Conservation (phyloP, 2,113 vertebrate genomes). For the Eptesicus fuscus region DNA sequence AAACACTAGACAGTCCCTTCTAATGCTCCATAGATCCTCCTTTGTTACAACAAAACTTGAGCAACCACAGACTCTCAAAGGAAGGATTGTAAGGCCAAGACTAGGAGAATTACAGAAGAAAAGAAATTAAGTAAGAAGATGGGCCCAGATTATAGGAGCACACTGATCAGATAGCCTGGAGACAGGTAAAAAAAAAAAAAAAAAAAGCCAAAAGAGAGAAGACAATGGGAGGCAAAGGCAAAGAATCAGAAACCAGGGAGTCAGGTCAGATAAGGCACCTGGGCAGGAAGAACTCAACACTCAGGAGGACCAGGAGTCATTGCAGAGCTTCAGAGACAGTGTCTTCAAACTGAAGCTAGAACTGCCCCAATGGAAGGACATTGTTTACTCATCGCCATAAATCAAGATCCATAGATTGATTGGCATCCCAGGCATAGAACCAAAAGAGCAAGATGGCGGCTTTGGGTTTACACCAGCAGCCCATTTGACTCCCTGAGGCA, state of each 20-base stretch:
- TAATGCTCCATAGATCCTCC: background rate
- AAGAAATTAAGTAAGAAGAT: background rate
- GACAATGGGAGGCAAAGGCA: background rate
- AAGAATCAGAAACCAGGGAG: background rate
- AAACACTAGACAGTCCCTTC: background rate
- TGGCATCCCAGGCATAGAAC: background rate
- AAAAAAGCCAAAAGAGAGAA: background rate
- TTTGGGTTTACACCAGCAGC: background rate
- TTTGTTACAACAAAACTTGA: background rate
- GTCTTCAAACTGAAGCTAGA: background rate
- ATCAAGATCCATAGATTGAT: background rate
- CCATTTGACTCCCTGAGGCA: background rate
- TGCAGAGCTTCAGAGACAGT: background rate
- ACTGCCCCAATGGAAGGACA: background rate
- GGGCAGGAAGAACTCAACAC: background rate
- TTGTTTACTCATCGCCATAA: background rate
- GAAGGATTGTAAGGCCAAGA: background rate
- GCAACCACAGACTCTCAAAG: background rate
- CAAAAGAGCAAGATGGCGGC: background rate
- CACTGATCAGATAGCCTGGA: background rate
- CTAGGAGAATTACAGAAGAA: background rate
- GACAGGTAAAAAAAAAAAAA: background rate
- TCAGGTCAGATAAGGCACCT: background rate
- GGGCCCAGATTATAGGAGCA: background rate
- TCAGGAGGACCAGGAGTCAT: background rate